Evolutionary conservation across 2,113 vertebrate species (phyloP).

Genomic region (Corythaeola cristata): DNA sequence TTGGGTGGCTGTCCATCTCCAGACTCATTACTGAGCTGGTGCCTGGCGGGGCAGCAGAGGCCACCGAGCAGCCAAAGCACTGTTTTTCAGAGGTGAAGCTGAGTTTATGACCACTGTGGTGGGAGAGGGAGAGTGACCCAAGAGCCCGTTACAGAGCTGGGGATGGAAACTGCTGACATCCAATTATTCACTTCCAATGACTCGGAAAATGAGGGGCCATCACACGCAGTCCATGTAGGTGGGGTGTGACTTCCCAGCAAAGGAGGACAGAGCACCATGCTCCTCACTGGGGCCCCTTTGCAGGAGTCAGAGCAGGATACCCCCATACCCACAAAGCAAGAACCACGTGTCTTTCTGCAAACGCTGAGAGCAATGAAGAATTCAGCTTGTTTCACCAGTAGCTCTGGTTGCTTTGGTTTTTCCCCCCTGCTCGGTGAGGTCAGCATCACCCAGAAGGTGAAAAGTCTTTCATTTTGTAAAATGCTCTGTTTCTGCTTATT

Average conservation of each 20-base stretch:
- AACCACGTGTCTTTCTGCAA: neutral
- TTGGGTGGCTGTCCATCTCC: no score
- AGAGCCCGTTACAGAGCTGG: neutral
- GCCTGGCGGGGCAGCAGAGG: neutral
- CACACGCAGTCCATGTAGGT: neutral
- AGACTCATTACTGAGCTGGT: no score
- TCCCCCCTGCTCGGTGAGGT: neutral
- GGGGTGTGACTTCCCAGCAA: neutral
- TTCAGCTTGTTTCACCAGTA: neutral
- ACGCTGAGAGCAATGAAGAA: neutral
- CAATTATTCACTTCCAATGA: neutral
- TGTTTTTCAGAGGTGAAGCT: neutral
- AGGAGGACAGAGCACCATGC: neutral
- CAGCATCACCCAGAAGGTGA: no score
- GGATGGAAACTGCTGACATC: neutral
- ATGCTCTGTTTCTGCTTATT: neutral
- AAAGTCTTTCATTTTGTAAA: neutral
- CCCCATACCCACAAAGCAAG: no score
- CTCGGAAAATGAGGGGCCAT: neutral
- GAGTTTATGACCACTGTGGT: neutral
- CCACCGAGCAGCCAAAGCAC: neutral
- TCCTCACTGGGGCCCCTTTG: neutral
- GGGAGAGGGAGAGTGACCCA: neutral
- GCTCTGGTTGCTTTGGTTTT: neutral
- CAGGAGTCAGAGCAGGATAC: neutral